These are phyloP conservation scores for Cettia cetti DNA, from an alignment of 2,113 vertebrate genomes.

Conservation along the genomic window DNA sequence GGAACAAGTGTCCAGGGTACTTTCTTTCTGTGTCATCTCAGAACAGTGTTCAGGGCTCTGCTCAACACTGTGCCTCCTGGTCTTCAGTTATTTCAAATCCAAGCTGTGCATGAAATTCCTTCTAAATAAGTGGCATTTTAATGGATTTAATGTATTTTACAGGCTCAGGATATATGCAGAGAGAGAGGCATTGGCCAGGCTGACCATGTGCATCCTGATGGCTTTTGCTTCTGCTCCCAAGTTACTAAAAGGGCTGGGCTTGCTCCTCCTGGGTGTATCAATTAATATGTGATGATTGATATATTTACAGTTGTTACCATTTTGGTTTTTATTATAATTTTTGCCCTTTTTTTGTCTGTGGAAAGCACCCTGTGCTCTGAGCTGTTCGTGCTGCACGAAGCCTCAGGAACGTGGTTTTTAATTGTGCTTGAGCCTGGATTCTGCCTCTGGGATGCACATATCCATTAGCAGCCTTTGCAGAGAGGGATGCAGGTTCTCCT, in stretches of 20 bases:
- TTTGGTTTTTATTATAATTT: background rate
- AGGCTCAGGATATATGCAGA: background rate
- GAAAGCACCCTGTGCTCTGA: background rate
- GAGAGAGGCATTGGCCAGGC: background rate
- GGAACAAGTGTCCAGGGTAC: background rate
- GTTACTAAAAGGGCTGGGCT: background rate
- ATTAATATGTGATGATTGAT: background rate
- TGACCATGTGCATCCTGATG: background rate
- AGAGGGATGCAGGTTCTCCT: background rate
- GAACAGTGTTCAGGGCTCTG: background rate
- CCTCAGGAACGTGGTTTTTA: background rate
- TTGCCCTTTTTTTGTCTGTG: background rate
- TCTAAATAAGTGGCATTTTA: background rate
- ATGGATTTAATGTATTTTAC: background rate
- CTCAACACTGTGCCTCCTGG: background rate
- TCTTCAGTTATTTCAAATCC: background rate
- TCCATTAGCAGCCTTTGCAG: background rate
- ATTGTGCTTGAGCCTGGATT: background rate
- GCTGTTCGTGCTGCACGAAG: rapidly evolving
- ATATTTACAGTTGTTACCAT: background rate
- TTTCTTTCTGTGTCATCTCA: background rate
- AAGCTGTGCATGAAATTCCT: background rate
- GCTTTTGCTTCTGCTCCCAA: background rate
- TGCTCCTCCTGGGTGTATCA: background rate
- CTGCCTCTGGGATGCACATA: background rate